phyloP scores from a whole-genome alignment of 2,113 vertebrate species.

The Pomatostomus ruficeps region DNA sequence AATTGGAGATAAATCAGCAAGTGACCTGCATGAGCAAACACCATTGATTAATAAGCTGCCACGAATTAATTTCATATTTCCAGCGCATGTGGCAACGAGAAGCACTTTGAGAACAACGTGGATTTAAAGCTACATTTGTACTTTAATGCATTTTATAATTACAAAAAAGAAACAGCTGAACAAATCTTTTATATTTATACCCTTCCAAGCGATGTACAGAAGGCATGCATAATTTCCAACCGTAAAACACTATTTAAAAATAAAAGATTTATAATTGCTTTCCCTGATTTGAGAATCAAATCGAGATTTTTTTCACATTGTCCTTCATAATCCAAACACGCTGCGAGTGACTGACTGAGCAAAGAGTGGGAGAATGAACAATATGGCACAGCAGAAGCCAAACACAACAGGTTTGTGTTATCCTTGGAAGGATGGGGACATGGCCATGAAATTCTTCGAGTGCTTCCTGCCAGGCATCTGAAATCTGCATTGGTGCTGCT shows the following conservation, averaged over 20 bases:
- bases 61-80: slow-evolving; percentile 22
- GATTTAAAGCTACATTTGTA: slow-evolving; percentile 44
- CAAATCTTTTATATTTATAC: slow-evolving; percentile 18
- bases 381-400: not conserved
- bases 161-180: slow-evolving; percentile 32
- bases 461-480: not conserved
- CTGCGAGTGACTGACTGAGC: not conserved
- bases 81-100: not conserved
- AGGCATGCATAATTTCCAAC: slow-evolving; percentile 41
- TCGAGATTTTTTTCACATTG: not conserved
- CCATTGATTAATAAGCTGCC: slow-evolving; percentile 48
- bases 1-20: slow-evolving; percentile 41
- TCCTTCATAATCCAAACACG: not conserved
- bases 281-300: slow-evolving; percentile 35
- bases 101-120: slow-evolving; percentile 12
- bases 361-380: not conserved
- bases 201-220: slow-evolving; percentile 7
- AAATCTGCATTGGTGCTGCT: not conserved
- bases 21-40: slow-evolving; percentile 54
- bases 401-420: not conserved
- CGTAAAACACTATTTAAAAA: slow-evolving; percentile 45
- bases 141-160: slow-evolving; percentile 37
- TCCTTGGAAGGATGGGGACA: not conserved
- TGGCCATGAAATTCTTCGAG: not conserved
- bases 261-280: slow-evolving; percentile 33